These are phyloP conservation scores for Upupa epops DNA, from an alignment of 2,113 vertebrate species.

Conservation along the genomic window DNA sequence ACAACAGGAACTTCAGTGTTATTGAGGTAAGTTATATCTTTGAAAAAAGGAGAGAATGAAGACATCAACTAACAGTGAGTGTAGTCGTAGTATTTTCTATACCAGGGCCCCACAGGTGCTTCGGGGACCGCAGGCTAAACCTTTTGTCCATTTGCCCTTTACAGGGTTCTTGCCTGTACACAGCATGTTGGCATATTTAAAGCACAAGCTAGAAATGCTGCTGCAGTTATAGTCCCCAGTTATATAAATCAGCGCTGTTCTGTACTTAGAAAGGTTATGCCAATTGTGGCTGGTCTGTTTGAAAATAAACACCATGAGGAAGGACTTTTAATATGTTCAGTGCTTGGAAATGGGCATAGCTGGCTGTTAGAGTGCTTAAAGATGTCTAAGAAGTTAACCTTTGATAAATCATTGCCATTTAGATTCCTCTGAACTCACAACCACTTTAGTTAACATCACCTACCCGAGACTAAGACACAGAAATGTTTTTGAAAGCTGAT, in stretches of 20 bases:
- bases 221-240: background rate
- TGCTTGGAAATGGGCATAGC: background rate
- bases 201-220: background rate
- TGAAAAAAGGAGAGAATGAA: background rate
- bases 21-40: slow-evolving; percentile 84
- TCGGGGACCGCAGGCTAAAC: background rate
- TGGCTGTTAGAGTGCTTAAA: background rate
- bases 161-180: background rate
- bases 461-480: background rate
- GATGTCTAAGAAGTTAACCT: background rate
- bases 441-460: background rate
- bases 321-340: background rate
- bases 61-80: background rate
- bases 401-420: background rate
- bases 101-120: background rate
- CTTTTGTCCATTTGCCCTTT: background rate
- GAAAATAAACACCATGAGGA: background rate
- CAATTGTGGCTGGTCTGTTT: background rate
- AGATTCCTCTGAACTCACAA: background rate
- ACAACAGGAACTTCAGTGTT: slow-evolving; percentile 79
- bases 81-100: background rate
- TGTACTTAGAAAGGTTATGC: background rate
- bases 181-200: background rate
- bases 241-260: background rate
- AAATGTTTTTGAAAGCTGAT: background rate